phyloP scores from a whole-genome alignment of 2,888 invertebrate species.

The Chrysina gloriosa region DNA sequence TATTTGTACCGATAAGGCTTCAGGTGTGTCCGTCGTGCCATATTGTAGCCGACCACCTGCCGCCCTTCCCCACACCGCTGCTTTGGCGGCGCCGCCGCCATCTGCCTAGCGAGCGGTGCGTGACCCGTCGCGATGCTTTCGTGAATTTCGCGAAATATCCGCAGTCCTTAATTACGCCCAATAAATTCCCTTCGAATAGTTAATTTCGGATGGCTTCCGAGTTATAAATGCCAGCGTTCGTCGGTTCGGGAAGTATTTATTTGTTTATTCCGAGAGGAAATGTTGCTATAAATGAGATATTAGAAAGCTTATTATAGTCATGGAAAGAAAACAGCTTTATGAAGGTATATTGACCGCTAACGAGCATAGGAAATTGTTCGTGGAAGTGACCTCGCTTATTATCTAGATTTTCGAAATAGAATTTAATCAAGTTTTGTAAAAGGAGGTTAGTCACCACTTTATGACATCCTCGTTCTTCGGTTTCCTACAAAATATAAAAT shows the following conservation, averaged over 20 bases:
- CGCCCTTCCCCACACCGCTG: constrained; percentile 1
- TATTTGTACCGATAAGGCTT: constrained; percentile 27
- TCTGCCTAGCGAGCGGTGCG: constrained; percentile 20
- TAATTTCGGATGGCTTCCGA: neutral
- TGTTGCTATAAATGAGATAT: no score
- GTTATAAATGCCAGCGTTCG: neutral
- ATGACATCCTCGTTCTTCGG: no score
- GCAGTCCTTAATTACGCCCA: constrained; percentile 9
- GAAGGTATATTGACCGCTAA: no score
- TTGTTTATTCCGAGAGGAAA: no score
- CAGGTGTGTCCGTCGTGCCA: constrained; percentile 18
- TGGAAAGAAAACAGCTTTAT: no score
- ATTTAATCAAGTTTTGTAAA: no score
- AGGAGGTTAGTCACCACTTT: no score
- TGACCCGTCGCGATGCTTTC: constrained; percentile 20
- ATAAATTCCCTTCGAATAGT: constrained; percentile 10
- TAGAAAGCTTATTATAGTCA: no score
- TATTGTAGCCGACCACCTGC: constrained; percentile 13
- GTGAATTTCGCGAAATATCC: constrained; percentile 24
- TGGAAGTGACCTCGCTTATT: no score
- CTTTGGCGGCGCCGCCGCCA: constrained; percentile 5
- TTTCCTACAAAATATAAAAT: no score
- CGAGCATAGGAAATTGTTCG: no score
- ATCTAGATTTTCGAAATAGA: no score
- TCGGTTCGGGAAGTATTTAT: neutral